Conservation (phyloP, 2,113 vertebrate species). For the Hypanus sabinus region DNA sequence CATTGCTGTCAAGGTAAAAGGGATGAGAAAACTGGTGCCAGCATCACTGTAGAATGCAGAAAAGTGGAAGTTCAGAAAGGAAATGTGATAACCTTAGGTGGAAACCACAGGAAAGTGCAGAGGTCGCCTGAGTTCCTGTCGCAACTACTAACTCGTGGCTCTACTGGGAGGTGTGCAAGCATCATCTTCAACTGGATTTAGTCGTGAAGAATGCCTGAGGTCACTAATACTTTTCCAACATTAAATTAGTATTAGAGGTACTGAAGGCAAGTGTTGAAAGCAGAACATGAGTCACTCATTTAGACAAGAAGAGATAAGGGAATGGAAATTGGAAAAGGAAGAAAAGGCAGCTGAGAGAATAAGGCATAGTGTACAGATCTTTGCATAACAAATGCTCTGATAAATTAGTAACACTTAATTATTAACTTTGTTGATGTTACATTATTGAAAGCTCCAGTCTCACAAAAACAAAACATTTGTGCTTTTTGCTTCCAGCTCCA, state of each 20-base stretch:
- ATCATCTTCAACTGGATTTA: too few relatives aligned
- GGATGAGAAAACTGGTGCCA: background rate
- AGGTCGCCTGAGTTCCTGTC: background rate
- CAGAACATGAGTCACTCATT: background rate
- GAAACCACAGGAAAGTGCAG: background rate
- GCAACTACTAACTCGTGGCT: background rate
- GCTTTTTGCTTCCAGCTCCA: constrained; percentile 64
- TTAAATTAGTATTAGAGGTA: background rate
- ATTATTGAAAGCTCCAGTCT: background rate
- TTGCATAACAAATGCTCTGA: background rate
- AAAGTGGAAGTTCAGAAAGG: background rate
- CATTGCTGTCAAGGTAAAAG: background rate
- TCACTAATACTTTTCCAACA: background rate
- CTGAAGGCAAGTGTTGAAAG: background rate
- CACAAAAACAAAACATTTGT: background rate
- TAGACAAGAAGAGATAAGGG: background rate
- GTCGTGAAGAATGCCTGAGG: background rate
- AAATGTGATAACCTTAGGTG: background rate
- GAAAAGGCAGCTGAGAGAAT: background rate
- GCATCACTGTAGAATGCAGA: too few relatives aligned
- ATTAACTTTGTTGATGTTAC: background rate
- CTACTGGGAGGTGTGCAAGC: background rate
- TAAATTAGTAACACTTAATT: background rate
- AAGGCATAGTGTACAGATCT: too few relatives aligned
- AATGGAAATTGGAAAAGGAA: background rate